Percentiles rank a stretch among this genome's conserved stretches.
Conservation (phyloP, 2,113 vertebrate genomes). For the Hippocampus abdominalis region DNA sequence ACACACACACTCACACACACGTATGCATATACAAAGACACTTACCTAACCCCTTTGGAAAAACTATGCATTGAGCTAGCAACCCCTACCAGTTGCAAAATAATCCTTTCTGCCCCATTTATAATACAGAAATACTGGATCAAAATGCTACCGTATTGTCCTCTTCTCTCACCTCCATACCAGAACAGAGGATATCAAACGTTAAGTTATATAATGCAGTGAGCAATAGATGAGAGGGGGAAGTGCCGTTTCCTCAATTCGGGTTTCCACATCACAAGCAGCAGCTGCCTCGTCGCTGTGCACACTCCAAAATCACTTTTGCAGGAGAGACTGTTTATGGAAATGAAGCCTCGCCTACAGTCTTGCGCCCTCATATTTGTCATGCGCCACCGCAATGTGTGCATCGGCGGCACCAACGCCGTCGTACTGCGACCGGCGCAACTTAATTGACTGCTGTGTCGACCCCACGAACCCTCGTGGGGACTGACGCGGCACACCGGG, state of each 20-base stretch:
- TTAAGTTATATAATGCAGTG: not conserved
- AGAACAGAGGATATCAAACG: not conserved
- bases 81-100: not conserved
- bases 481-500: constrained; percentile 7
- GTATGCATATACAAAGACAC: not conserved
- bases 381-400: not conserved
- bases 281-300: constrained; percentile 8
- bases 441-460: constrained; percentile 11
- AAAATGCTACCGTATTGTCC: not conserved
- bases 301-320: not conserved
- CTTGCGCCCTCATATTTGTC: constrained; percentile 10
- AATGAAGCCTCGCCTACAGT: constrained; percentile 14
- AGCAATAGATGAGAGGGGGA: not conserved
- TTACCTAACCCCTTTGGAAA: too few relatives aligned
- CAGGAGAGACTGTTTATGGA: constrained; percentile 19
- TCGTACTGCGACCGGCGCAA: not conserved
- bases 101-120: not conserved
- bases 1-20: too few relatives aligned
- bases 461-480: constrained; percentile 4
- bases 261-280: constrained; percentile 7
- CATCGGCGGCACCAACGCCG: constrained; percentile 5
- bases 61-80: not conserved
- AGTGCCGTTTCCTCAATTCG: not conserved
- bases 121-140: not conserved
- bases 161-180: constrained; percentile 10